Percentiles rank a stretch among this genome's conserved stretches.
Conservation (phyloP, 2,888 invertebrate genomes). For the Cinara cedri region DNA sequence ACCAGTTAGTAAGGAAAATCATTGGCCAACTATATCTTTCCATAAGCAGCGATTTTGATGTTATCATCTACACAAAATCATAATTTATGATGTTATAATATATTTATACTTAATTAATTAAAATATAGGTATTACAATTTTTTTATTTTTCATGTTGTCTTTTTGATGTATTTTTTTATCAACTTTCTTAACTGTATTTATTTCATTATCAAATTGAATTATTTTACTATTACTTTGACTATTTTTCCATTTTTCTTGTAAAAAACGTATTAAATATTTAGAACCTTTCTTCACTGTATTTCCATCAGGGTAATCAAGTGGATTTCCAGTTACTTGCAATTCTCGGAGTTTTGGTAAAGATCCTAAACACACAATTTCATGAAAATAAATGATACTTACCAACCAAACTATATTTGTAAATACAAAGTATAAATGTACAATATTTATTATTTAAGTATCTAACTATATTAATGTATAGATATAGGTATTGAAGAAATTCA, state of each 20-base stretch:
- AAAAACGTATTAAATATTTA: conserved; percentile 45
- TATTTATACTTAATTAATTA: not conserved
- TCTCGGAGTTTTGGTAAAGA: conserved; percentile 45
- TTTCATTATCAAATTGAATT: not conserved
- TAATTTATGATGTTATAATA: not conserved
- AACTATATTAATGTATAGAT: not conserved
- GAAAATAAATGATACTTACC: no score
- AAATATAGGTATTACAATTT: conserved; percentile 31
- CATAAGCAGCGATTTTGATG: conserved; percentile 35
- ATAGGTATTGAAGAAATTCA: not conserved
- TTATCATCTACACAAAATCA: not conserved
- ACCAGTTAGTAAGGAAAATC: conserved; percentile 51
- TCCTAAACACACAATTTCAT: conserved; percentile 12
- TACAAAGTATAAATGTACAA: not conserved
- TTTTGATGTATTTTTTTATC: conserved; percentile 18
- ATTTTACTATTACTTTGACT: not conserved
- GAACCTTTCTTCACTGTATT: conserved; percentile 44
- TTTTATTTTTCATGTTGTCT: not conserved
- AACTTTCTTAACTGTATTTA: not conserved
- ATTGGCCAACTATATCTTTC: conserved; percentile 53
- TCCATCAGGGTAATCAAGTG: conserved; percentile 20
- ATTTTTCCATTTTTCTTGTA: conserved; percentile 40
- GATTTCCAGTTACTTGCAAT: conserved; percentile 47
- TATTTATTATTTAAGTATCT: not conserved
- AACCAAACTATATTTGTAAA: no score